phyloP scores from a whole-genome alignment of 2,888 invertebrate genomes.

The Ferdinandea cuprea region DNA sequence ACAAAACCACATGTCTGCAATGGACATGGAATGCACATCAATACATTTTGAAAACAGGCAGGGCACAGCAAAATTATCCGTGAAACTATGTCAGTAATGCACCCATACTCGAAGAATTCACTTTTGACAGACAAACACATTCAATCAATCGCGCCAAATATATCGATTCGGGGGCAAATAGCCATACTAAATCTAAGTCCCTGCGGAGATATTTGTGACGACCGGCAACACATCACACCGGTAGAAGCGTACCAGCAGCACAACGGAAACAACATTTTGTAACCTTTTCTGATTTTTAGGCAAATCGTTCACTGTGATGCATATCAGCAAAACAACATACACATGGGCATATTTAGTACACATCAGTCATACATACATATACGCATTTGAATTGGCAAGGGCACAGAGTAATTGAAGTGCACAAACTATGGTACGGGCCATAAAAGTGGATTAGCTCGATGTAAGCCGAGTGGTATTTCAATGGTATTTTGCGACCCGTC shows the following conservation, averaged over 20 bases:
- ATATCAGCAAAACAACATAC: not conserved
- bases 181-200: slow-evolving; percentile 10
- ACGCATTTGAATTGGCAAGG: slow-evolving; percentile 7
- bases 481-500: slow-evolving; percentile 22
- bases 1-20: slow-evolving; percentile 42
- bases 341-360: not conserved
- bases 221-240: not conserved
- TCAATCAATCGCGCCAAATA: slow-evolving; percentile 32
- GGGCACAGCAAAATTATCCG: slow-evolving; percentile 2
- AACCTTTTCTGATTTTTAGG: slow-evolving; percentile 53
- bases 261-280: slow-evolving; percentile 31
- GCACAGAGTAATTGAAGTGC: slow-evolving; percentile 33
- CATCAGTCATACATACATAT: not conserved
- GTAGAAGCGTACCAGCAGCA: slow-evolving; percentile 2
- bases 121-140: slow-evolving; percentile 35
- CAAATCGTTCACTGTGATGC: slow-evolving; percentile 5
- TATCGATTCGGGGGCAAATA: slow-evolving; percentile 26
- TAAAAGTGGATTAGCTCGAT: slow-evolving; percentile 57
- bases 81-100: slow-evolving; percentile 17
- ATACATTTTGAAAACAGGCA: slow-evolving; percentile 9
- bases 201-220: not conserved
- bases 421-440: slow-evolving; percentile 11
- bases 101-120: slow-evolving; percentile 6
- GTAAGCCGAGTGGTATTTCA: slow-evolving; percentile 43
- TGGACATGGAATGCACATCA: not conserved